Base-by-base conservation (phyloP, 2,888 invertebrate genomes). In the Anoncus sp. region DNA sequence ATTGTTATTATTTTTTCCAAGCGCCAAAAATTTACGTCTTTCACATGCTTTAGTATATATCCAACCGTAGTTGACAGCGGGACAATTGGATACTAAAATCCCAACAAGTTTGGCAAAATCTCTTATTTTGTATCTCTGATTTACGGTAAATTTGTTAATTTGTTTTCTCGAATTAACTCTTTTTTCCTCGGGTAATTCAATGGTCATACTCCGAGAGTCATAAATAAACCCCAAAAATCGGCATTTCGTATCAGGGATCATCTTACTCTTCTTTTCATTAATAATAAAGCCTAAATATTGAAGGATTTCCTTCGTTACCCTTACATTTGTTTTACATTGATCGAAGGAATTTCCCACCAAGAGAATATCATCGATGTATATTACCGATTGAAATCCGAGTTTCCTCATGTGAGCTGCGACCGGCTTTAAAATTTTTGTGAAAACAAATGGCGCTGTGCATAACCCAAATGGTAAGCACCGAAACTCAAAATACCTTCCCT, bases 381-480 rank as follows among this genome's bases (percentile, higher is more conserved):
- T 35, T 12, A 73, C 71, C 0, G 60, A 75, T 12, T 10, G 20
- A 16, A 53, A 24, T 1, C 74, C 75, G 12, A 9, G 14, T 1
- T 18, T 63, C n/a, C 74, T 57, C 20, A 80, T 59, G 22, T 14
- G 16, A 1, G 55, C 55, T 3, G 71, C 45, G 1, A 81, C 18
- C 10, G 73, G 79, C 49, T 79, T 78, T 38, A 85, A 51, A 16
- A 86, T 38, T 77, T 86, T 86, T 7, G 85, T 82, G 31, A 85
- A 86, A 5, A 82, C 63, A 53, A 70, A 86, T 7, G 86, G 84
- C 10, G 84, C 84, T 14, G 80, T 74, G 47, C 75, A 79, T 1
- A 86, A 55, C 4, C 85, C 85, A 67, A 85, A 86, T 1, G 84
- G 85, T 12, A 85, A 16, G 35, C 79, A 80, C 16, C 59, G 81